Base-by-base conservation (phyloP, 1,140 invertebrate genomes). In the Drosophila nigrodunni region DNA sequence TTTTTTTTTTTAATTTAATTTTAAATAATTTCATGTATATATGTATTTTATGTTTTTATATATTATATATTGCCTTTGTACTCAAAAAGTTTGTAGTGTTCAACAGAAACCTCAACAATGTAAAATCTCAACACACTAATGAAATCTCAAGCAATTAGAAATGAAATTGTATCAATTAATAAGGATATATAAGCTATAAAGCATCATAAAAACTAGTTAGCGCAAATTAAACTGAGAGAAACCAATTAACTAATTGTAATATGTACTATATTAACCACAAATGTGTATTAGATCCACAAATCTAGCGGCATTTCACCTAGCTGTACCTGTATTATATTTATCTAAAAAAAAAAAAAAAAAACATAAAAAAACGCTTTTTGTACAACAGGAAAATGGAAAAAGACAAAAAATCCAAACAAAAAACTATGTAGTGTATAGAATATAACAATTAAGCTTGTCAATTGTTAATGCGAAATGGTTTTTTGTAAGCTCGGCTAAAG, bases 111-210 rank as follows among this genome's bases (percentile, higher is more conserved):
- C 39, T 41, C 34, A 64, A 81, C 39, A 13, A 30, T 30, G 25
- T 30, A 30, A n/a, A 55, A 70, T 57, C 43, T 69, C 58, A 72
- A 71, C 37, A 66, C 83, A 86, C 82, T 79, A 71, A 82, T 82
- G 74, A 88, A 88, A 68, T 83, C 74, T 81, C 85, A 89, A 59
- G 61, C 76, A 78, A 83, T 78, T 81, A 80, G 66, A 41, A 52
- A 74, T 49, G 67, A 61, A 82, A 89, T 78, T 75, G 54, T 83
- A 88, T 83, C 77, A 87, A 87, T 88, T 87, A 82, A 39, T 57
- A 47, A 34, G 8, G 25, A 5, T 11, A n/a, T 5, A 49, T 79
- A 78, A 67, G 68, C 25, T 30, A 57, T 71, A 78, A 73, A 60
- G 58, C 58, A 66, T 58, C 46, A 30, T 30, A 50, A 65, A 80